Conservation (phyloP, 1,140 invertebrate genomes). For the Mesaphorura yosii region DNA sequence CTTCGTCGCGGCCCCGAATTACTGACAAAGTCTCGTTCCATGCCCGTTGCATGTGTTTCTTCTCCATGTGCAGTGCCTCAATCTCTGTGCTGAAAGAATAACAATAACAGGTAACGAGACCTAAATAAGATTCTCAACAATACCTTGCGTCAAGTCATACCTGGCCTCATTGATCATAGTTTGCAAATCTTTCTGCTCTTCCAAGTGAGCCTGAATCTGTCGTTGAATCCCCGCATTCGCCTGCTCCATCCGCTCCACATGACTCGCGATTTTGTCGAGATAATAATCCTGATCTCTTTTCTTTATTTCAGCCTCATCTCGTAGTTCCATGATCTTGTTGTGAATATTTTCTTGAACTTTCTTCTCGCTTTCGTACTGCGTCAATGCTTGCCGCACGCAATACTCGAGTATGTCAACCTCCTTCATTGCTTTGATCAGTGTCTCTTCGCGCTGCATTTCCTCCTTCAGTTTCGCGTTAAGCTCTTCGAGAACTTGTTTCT, state of each 20-base stretch:
- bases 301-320: conserved; percentile 18
- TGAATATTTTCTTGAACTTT: conserved; percentile 40
- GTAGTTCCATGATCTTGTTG: conserved; percentile 31
- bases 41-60: conserved; percentile 50
- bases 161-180: conserved; percentile 22
- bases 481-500: conserved; percentile 37
- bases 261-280: conserved; percentile 24
- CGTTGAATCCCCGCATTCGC: conserved; percentile 26
- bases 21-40: conserved; percentile 59
- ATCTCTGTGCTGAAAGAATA: conserved; percentile 46
- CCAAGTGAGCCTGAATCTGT: conserved; percentile 30
- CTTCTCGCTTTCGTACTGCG: conserved; percentile 42
- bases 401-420: conserved; percentile 25
- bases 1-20: conserved; percentile 53
- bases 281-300: conserved; percentile 29
- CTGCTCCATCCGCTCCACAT: conserved; percentile 28
- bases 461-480: conserved; percentile 34
- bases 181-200: conserved; percentile 36
- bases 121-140: background rate
- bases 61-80: conserved; percentile 54
- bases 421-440: conserved; percentile 12
- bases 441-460: conserved; percentile 33
- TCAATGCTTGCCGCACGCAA: conserved; percentile 39
- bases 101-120: background rate
- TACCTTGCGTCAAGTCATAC: conserved; percentile 9